phyloP scores from a whole-genome alignment of 2,888 invertebrate genomes.

The Ptilodon capucinus region DNA sequence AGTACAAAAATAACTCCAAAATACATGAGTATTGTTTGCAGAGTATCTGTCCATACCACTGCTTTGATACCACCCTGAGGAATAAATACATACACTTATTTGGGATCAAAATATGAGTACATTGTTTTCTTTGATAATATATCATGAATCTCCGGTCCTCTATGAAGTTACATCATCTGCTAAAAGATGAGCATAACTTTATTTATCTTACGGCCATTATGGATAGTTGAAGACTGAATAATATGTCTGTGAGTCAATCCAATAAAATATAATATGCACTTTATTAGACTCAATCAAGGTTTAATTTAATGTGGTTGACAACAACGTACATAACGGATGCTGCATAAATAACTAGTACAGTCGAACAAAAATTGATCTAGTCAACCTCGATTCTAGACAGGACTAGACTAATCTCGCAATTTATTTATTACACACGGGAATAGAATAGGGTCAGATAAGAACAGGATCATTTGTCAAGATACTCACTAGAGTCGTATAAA shows the following conservation, averaged over 20 bases:
- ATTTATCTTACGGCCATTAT: too few species aligned
- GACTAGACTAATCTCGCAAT: conserved; percentile 37
- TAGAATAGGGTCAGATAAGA: conserved; percentile 39
- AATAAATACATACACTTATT: conserved; percentile 1
- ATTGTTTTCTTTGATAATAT: too few species aligned
- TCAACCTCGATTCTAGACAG: conserved; percentile 38
- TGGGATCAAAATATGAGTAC: neutral
- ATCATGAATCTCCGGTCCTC: too few species aligned
- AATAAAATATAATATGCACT: too few species aligned
- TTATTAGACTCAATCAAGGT: too few species aligned
- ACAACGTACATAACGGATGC: too few species aligned
- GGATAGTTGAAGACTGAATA: too few species aligned
- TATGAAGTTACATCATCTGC: too few species aligned
- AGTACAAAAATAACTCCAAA: conserved; percentile 86
- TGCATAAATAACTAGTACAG: too few species aligned
- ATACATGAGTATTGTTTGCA: conserved; percentile 89
- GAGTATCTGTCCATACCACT: conserved; percentile 91
- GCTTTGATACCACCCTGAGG: conserved; percentile 89
- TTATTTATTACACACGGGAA: conserved; percentile 34
- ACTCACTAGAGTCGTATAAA: conserved; percentile 94
- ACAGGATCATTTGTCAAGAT: conserved; percentile 14
- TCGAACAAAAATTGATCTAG: conserved; percentile 28
- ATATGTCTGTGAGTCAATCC: too few species aligned
- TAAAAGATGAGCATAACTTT: too few species aligned
- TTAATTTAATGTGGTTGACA: too few species aligned